Percentiles rank a stretch among this genome's conserved stretches.
phyloP scores from a whole-genome alignment of 2,797 vertebrate species.

The Borostomias antarcticus region DNA sequence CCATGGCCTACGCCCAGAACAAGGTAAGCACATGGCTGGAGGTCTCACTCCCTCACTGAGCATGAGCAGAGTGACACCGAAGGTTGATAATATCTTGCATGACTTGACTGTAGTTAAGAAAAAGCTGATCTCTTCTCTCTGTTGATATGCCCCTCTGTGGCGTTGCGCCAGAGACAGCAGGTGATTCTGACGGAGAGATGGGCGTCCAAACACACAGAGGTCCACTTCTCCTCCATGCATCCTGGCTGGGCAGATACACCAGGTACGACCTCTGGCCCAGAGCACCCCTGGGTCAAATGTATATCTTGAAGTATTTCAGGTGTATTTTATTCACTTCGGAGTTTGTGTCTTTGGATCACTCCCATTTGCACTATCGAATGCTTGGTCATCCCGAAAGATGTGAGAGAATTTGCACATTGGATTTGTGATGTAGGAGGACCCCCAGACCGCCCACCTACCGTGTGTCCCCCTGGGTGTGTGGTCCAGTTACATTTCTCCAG shows the following conservation, averaged over 20 bases:
- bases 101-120: neutral
- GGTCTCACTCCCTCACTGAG: neutral
- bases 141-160: constrained; percentile 11
- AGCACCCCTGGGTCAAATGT: neutral
- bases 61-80: neutral
- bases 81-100: no score
- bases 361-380: no score
- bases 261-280: constrained; percentile 61
- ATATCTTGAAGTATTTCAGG: neutral
- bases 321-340: neutral
- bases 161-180: constrained; percentile 79
- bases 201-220: constrained; percentile 73
- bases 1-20: constrained; percentile 85
- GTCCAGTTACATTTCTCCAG: no score
- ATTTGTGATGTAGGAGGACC: no score
- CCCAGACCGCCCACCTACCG: no score
- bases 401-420: no score
- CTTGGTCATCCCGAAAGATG: no score
- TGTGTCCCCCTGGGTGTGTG: no score
- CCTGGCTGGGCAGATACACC: constrained; percentile 86
- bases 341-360: neutral
- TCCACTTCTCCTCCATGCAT: constrained; percentile 86
- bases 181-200: constrained; percentile 83
- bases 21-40: constrained; percentile 69
- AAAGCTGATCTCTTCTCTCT: no score